phyloP scores from a whole-genome alignment of 2,113 vertebrate species.

The Oenanthe oenanthe region DNA sequence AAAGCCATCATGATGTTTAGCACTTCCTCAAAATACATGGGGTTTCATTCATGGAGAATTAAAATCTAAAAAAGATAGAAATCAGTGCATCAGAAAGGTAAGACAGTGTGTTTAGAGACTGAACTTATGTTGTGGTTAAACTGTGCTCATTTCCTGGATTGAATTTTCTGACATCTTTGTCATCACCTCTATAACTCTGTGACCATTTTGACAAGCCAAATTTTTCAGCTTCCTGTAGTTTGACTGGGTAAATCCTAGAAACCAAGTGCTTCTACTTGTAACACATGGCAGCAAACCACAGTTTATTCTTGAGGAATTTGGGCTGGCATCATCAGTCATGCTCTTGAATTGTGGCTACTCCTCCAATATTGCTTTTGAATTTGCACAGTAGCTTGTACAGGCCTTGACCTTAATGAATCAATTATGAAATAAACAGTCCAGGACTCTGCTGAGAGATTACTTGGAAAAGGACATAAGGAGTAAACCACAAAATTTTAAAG shows the following conservation, averaged over 20 bases:
- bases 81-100: neutral
- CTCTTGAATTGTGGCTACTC: neutral
- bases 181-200: neutral
- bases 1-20: neutral
- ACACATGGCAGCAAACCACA: neutral
- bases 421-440: neutral
- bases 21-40: neutral
- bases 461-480: neutral
- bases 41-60: neutral
- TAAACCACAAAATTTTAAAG: neutral
- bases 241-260: neutral
- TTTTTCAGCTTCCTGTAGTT: neutral
- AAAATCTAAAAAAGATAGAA: neutral
- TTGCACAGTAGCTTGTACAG: neutral
- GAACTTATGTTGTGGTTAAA: neutral
- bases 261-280: neutral
- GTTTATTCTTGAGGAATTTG: neutral
- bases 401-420: neutral
- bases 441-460: neutral
- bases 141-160: neutral
- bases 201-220: neutral
- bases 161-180: neutral
- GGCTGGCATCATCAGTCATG: neutral
- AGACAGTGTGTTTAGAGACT: neutral
- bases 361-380: neutral